These are phyloP conservation scores for Strix uralensis DNA, from an alignment of 2,113 vertebrate species.

Conservation along the genomic window DNA sequence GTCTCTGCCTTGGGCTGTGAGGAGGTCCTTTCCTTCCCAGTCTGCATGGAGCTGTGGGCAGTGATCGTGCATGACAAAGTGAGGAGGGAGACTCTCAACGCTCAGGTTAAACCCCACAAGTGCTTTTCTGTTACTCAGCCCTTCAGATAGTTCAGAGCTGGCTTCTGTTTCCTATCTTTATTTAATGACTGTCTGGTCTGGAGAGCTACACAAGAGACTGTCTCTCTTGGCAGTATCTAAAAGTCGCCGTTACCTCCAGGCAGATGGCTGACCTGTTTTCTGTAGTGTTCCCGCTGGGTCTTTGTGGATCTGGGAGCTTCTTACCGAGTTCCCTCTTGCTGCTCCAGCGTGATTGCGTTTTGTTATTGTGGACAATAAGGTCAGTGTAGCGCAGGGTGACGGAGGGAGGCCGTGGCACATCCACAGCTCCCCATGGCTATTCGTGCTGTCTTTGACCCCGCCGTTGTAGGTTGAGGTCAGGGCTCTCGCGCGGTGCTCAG, in stretches of 20 bases:
- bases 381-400: neutral
- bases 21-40: neutral
- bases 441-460: neutral
- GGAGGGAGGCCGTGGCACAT: neutral
- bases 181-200: neutral
- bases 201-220: neutral
- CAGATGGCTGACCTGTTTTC: neutral
- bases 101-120: neutral
- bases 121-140: neutral
- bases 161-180: neutral
- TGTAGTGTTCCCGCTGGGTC: neutral
- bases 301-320: neutral
- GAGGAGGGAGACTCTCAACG: fast-evolving
- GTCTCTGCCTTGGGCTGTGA: fast-evolving
- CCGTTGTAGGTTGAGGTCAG: neutral
- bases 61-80: neutral
- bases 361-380: fast-evolving
- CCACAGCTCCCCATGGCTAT: neutral
- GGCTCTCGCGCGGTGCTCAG: neutral
- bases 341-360: fast-evolving
- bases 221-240: neutral
- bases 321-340: neutral
- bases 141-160: neutral
- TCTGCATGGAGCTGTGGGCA: neutral
- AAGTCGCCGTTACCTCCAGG: neutral